Evolutionary conservation across 2,113 vertebrate species (phyloP).

Genomic region (Lasiurus cinereus): DNA sequence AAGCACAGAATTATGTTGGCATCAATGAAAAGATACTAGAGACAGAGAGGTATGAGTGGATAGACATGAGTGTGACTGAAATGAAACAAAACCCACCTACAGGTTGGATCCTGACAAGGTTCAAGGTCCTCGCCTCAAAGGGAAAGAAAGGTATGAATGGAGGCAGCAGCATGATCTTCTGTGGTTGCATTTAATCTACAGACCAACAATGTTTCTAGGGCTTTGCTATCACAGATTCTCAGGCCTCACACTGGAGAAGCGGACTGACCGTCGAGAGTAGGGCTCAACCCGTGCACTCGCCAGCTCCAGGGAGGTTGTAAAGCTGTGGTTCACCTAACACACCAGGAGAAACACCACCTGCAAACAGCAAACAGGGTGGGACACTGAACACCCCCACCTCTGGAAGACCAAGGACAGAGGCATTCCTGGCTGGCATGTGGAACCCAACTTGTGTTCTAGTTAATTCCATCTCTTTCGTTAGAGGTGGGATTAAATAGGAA

Average conservation of each 20-base stretch:
- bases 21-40: not conserved
- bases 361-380: not conserved
- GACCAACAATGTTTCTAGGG: not conserved
- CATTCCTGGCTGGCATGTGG: not conserved
- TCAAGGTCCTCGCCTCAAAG: not conserved
- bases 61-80: not conserved
- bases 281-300: not conserved
- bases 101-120: not conserved
- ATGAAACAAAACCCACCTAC: not conserved
- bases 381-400: not conserved
- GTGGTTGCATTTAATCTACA: not conserved
- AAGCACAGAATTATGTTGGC: not conserved
- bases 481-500: not conserved
- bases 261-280: not conserved
- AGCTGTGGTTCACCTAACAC: not conserved
- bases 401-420: not conserved
- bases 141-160: not conserved
- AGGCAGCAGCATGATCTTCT: not conserved
- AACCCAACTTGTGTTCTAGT: not conserved
- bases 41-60: accelerated
- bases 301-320: not conserved
- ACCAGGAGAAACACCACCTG: not conserved
- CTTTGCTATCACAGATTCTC: not conserved
- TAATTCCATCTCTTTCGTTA: not conserved
- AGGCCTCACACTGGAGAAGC: not conserved